Evolutionary conservation across 2,797 vertebrate species (phyloP), one percentile per base, ranked within the genome.

Genomic region (Diglossa cyanea): DNA sequence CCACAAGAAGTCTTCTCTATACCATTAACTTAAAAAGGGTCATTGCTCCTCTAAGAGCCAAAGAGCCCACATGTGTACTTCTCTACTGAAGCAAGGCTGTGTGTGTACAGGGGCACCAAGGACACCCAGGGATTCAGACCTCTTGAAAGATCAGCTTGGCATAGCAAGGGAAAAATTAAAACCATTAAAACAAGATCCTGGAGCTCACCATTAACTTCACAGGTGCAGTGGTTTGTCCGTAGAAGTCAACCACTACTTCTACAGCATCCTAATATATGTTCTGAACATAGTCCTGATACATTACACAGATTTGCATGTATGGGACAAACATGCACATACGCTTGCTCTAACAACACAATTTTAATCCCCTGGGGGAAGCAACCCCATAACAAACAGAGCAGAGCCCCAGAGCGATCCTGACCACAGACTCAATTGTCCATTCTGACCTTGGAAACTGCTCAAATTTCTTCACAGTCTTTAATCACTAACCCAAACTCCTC

Each of bases 351-450:
- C 4, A 90, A 31, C 11, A 20, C 5, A 7, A 0, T 53, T 84
- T 77, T 45, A 57, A 76, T 24, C 14, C 33, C 10, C 17, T 65
- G 42, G 9, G 30, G 9, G 9, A 83, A 83, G 45, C 17, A 86
- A 39, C 2, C 16, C 45, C 5, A 2, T 39, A 74, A 62, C 11
- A 82, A 78, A 68, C 2, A 47, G 8, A 39, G 31, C 16, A 70
- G 20, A 83, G 21, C 11, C 8, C 23, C 0, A n/a, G 19, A 35
- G 45, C 0, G 0, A 55, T 19, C 42, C 20, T 53, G 35, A 78
- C 10, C 44, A 47, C 2, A 2, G 20, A 24, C 44, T 48, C 18
- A 58, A 33, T 0, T 31, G 23, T 18, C 44, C 65, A 51, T 54
- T 33, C 18, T 7, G 1, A 53, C 14, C 58, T 42, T n/a, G 25